These are phyloP conservation scores for Lysandra coridon DNA, from an alignment of 2,888 invertebrate genomes.

Conservation along the genomic window DNA sequence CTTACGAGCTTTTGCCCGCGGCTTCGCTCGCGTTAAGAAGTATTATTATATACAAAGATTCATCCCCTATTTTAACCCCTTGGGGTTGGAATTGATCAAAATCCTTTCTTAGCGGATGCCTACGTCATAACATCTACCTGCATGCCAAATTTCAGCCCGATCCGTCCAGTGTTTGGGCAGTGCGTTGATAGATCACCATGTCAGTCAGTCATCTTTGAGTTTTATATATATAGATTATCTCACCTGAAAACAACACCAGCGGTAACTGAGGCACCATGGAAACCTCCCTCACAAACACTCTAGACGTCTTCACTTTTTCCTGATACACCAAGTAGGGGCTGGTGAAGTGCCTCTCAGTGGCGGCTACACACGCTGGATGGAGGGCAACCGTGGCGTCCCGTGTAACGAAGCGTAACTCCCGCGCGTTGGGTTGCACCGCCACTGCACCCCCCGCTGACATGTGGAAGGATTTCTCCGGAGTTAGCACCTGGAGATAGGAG, in stretches of 20 bases:
- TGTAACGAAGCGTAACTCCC: slow-evolving; percentile 87
- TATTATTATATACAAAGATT: too few species aligned
- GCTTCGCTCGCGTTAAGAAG: too few species aligned
- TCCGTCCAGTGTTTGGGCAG: too few species aligned
- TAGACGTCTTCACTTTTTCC: slow-evolving; percentile 90
- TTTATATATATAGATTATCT: slow-evolving; percentile 33
- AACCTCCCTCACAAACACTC: slow-evolving; percentile 89
- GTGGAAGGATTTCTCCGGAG: slow-evolving; percentile 88
- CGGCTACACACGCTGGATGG: slow-evolving; percentile 90
- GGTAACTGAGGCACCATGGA: slow-evolving; percentile 89
- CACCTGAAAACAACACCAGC: slow-evolving; percentile 83
- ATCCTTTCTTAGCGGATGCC: too few species aligned
- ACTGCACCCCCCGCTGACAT: slow-evolving; percentile 87
- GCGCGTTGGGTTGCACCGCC: slow-evolving; percentile 84
- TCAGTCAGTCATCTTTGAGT: too few species aligned
- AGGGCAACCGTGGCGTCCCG: slow-evolving; percentile 87
- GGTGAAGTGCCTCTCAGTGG: slow-evolving; percentile 81
- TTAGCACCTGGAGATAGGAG: slow-evolving; percentile 74
- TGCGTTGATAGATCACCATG: too few species aligned
- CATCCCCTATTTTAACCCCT: too few species aligned
- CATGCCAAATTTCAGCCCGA: too few species aligned
- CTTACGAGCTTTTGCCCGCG: too few species aligned
- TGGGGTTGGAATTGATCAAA: too few species aligned
- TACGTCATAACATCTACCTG: too few species aligned
- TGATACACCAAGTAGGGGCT: slow-evolving; percentile 91